Evolutionary conservation across 1,140 invertebrate genomes (phyloP), one percentile per base, ranked within the genome.

Genomic region (Bombus difficillimus): DNA sequence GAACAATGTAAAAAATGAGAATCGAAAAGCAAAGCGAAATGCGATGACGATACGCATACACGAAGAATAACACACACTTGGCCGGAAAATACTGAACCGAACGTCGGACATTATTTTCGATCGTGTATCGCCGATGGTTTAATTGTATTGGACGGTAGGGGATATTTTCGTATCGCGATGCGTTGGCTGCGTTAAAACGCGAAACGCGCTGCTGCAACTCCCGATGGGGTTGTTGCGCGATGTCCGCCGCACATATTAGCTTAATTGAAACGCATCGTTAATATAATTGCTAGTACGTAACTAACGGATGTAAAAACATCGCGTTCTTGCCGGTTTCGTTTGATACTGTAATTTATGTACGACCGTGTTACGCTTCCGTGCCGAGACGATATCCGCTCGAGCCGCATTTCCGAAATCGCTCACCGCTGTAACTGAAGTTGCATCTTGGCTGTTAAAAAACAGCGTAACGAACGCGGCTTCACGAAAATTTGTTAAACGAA

Each of bases 211-310:
- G 18, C 6, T 22, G 18, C 6, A 53, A 18, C 28, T 25, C 53
- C 57, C 77, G 76, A 12, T 9, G 83, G 57, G 6, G 12, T 41
- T n/a, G 53, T 37, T 18, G 15, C 77, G 28, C 72, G 32, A 32
- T 53, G 79, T 83, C 81, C 86, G 41, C 72, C 28, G 74, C 68
- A 69, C 78, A 85, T 89, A 90, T 90, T 89, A 87, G 82, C 86
- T 90, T 90, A 89, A 90, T 90, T 90, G 88, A 90, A 90, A 90
- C 86, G 71, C 82, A 62, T 81, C 81, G 86, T 90, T 90, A 83
- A 90, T 88, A 89, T 90, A 88, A 90, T 90, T 90, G 88, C 47
- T 73, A 69, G 77, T 82, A 81, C 85, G 88, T 81, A 89, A 89
- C 83, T 84, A 90, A 90, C 82, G 68, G 85, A 73, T 68, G 71